These are phyloP conservation scores for Lamellibrachia satsuma DNA, from an alignment of 2,888 invertebrate species.

Conservation along the genomic window DNA sequence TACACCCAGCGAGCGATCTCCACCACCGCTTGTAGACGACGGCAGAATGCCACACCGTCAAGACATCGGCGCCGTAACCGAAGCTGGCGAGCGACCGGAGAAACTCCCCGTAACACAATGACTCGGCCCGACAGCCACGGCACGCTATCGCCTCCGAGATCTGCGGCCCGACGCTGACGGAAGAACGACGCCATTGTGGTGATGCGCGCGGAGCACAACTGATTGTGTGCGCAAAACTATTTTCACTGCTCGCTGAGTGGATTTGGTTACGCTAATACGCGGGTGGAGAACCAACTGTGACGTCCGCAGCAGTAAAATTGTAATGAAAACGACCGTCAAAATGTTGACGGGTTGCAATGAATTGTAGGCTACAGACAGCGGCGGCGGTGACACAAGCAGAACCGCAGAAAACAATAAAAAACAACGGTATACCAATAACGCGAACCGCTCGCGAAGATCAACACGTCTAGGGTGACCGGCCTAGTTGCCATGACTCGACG, in stretches of 20 bases:
- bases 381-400: not conserved
- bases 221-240: not conserved
- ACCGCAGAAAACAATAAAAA: not conserved
- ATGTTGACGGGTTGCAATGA: not conserved
- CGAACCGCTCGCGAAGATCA: not conserved
- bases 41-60: not conserved
- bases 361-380: not conserved
- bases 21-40: not conserved
- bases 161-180: not conserved
- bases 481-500: not conserved
- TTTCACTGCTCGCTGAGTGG: not conserved
- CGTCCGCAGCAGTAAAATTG: not conserved
- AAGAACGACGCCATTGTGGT: not conserved
- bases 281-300: not conserved
- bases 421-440: not conserved
- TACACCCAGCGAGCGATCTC: no score
- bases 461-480: not conserved
- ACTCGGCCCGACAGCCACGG: not conserved
- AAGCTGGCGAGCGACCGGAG: not conserved
- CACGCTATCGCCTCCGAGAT: not conserved
- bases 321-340: not conserved
- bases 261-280: slow-evolving; percentile 13
- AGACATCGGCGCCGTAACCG: not conserved
- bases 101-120: not conserved
- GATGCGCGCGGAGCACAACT: not conserved